Evolutionary conservation across 1,140 invertebrate species (phyloP).

Genomic region (Eumaeus atala): DNA sequence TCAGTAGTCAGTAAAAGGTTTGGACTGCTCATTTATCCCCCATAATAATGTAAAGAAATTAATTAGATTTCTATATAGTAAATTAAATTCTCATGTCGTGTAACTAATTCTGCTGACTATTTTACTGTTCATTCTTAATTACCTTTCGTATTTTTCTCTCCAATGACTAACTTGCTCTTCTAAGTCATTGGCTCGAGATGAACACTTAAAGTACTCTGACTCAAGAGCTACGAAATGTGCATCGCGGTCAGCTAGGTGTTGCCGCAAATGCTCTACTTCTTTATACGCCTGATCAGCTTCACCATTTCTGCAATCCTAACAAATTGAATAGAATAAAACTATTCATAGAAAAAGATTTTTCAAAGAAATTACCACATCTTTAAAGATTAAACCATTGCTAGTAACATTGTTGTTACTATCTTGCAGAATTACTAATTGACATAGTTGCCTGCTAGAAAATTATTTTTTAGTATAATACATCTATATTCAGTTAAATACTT

Average conservation of each 20-base stretch:
- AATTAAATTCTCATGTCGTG: not conserved
- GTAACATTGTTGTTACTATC: too few relatives aligned
- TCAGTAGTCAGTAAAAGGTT: too few relatives aligned
- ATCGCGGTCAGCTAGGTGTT: slow-evolving; percentile 86
- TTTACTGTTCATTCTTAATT: slow-evolving; percentile 16
- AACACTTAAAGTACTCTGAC: slow-evolving; percentile 87
- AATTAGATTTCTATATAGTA: slow-evolving; percentile 1
- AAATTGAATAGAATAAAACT: slow-evolving; percentile 28
- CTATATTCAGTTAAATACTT: too few relatives aligned
- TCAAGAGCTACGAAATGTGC: slow-evolving; percentile 90
- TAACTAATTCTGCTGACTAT: too few relatives aligned
- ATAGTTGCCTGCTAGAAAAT: too few relatives aligned
- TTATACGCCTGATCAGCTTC: slow-evolving; percentile 82
- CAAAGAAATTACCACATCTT: not conserved
- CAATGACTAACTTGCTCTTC: slow-evolving; percentile 90
- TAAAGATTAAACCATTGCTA: too few relatives aligned
- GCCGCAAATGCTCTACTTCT: slow-evolving; percentile 91
- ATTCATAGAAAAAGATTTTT: slow-evolving; percentile 17
- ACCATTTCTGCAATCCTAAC: slow-evolving; percentile 61
- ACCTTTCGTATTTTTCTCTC: slow-evolving; percentile 94
- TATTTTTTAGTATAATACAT: too few relatives aligned
- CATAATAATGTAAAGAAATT: too few relatives aligned
- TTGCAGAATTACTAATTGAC: too few relatives aligned
- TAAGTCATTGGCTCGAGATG: slow-evolving; percentile 84
- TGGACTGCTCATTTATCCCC: too few relatives aligned